phyloP scores from a whole-genome alignment of 2,888 invertebrate genomes.

The Thymelicus lineola region DNA sequence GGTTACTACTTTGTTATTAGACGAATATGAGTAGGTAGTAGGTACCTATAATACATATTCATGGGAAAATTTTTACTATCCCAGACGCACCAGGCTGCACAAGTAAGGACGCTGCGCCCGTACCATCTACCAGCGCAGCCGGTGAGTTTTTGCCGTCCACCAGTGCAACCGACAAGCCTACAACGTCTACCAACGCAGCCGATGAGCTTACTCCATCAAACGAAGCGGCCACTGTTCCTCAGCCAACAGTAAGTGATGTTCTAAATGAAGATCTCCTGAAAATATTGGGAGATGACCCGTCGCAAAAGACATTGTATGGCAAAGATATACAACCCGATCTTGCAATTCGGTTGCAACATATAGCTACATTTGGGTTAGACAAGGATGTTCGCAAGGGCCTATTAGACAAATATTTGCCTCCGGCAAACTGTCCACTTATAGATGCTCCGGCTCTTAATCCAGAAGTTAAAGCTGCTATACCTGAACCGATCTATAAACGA shows the following conservation, averaged over 20 bases:
- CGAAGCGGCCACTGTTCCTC: too few species aligned
- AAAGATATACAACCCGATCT: slow-evolving; percentile 44
- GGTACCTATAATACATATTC: background rate
- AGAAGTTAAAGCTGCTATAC: slow-evolving; percentile 44
- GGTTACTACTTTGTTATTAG: too few species aligned
- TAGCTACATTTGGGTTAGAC: slow-evolving; percentile 39
- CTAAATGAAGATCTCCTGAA: slow-evolving; percentile 31
- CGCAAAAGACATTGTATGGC: slow-evolving; percentile 39
- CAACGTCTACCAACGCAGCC: background rate
- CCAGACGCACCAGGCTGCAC: too few species aligned
- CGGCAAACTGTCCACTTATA: slow-evolving; percentile 43
- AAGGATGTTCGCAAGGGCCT: slow-evolving; percentile 44
- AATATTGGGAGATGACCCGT: slow-evolving; percentile 42
- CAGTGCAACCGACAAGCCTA: too few species aligned
- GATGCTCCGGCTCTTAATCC: slow-evolving; percentile 45
- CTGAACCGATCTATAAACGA: slow-evolving; percentile 40
- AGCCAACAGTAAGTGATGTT: background rate
- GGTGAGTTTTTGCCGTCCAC: too few species aligned
- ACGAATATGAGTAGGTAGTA: background rate
- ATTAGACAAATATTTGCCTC: slow-evolving; percentile 40
- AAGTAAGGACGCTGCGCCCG: too few species aligned
- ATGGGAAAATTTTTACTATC: too few species aligned
- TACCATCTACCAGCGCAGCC: too few species aligned
- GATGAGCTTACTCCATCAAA: background rate
- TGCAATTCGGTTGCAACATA: too few species aligned